A percentile compares a stretch with the other conserved stretches of the same genome.
Conservation (phyloP, 2,113 vertebrate genomes). For the Sminthopsis crassicaudata region DNA sequence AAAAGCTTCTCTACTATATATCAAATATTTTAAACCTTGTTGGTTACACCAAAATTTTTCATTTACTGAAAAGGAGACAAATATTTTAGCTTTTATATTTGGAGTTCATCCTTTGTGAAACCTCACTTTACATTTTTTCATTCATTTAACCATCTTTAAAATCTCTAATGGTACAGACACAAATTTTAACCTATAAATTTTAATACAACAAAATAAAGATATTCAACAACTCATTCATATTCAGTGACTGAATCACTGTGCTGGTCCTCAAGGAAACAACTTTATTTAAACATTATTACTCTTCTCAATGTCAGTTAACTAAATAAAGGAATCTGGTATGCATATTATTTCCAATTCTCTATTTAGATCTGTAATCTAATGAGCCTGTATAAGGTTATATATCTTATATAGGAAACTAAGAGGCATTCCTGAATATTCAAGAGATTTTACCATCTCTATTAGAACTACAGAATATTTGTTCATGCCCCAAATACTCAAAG, state of each 20-base stretch:
- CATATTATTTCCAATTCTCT: conserved; percentile 73
- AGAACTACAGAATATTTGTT: conserved; percentile 74
- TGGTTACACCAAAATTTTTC: conserved; percentile 36
- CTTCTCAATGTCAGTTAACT: conserved; percentile 68
- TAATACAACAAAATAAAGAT: conserved; percentile 82
- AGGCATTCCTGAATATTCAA: conserved; percentile 73
- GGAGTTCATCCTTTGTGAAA: conserved; percentile 92
- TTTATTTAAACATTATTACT: conserved; percentile 73
- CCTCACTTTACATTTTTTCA: conserved; percentile 91
- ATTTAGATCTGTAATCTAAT: conserved; percentile 61
- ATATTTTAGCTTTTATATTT: conserved; percentile 40
- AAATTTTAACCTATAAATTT: conserved; percentile 80
- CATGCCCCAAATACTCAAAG: conserved; percentile 79
- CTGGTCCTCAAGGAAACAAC: conserved; percentile 80
- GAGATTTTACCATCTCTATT: conserved; percentile 74
- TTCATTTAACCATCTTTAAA: conserved; percentile 84
- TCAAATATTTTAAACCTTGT: conserved; percentile 22
- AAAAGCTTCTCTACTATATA: conserved; percentile 33
- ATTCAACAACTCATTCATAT: conserved; percentile 74
- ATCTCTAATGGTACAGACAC: conserved; percentile 84
- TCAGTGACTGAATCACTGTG: conserved; percentile 79
- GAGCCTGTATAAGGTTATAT: conserved; percentile 61
- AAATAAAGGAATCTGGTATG: conserved; percentile 67
- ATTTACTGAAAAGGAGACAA: conserved; percentile 39
- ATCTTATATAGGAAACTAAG: conserved; percentile 65